phyloP scores from a whole-genome alignment of 92 coral and sea anemone genomes.

The Paramuricea clavata region DNA sequence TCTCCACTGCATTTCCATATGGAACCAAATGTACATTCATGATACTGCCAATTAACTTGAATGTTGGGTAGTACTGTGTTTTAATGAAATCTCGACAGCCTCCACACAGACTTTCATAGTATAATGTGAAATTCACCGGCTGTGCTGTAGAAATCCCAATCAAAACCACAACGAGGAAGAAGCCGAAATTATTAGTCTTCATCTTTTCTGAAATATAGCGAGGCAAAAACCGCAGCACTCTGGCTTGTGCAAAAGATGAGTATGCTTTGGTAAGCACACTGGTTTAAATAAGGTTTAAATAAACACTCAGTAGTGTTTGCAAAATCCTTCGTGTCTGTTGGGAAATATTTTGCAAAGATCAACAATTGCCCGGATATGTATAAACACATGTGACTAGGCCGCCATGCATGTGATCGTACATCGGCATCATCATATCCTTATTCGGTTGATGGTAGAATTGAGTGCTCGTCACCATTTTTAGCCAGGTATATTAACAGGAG shows the following conservation, averaged over 20 bases:
- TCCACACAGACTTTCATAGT: neutral
- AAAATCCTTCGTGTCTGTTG: neutral
- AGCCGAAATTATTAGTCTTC: neutral
- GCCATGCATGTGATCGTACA: neutral
- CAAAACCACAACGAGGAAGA: neutral
- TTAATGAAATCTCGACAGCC: neutral
- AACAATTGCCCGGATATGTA: neutral
- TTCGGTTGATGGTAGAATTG: neutral
- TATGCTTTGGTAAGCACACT: neutral
- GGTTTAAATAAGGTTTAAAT: neutral
- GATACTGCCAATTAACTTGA: conserved; percentile 73
- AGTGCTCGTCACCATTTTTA: too few relatives aligned
- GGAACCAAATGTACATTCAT: conserved; percentile 76
- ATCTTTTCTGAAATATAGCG: neutral
- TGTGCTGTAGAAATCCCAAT: neutral
- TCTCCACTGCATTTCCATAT: conserved; percentile 77
- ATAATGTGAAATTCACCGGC: neutral
- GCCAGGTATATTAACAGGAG: too few relatives aligned
- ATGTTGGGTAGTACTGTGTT: conserved; percentile 10
- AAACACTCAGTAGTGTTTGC: neutral
- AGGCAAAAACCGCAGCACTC: neutral
- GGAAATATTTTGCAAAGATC: neutral
- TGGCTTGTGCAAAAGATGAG: neutral
- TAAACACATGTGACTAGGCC: neutral
- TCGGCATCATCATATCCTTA: neutral